These are phyloP conservation scores for Lasaia peninsularis DNA, from an alignment of 1,140 invertebrate species.

Conservation along the genomic window DNA sequence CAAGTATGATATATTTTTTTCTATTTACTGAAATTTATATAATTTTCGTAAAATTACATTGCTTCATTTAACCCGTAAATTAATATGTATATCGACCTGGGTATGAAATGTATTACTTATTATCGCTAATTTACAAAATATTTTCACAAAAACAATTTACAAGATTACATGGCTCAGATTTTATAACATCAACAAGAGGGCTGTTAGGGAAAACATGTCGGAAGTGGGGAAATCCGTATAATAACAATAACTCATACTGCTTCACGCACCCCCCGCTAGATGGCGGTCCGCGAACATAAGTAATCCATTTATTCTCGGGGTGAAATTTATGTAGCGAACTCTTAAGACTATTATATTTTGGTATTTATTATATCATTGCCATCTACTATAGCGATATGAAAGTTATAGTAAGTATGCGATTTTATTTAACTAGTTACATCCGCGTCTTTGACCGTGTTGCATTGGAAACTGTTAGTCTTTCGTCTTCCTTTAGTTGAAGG, in stretches of 20 bases:
- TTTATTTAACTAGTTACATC: too few species aligned
- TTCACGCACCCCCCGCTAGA: slow-evolving; percentile 67
- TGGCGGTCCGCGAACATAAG: slow-evolving; percentile 67
- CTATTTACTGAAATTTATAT: too few species aligned
- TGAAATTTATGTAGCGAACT: slow-evolving; percentile 69
- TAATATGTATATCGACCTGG: too few species aligned
- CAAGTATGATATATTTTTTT: too few species aligned
- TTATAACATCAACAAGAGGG: slow-evolving; percentile 61
- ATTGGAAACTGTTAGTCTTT: too few species aligned
- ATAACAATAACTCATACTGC: slow-evolving; percentile 74
- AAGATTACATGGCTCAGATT: slow-evolving; percentile 60
- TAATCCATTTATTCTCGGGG: slow-evolving; percentile 76
- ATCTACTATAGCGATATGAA: slow-evolving; percentile 30
- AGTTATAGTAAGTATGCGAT: too few species aligned
- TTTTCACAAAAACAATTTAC: slow-evolving; percentile 41
- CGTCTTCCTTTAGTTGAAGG: too few species aligned
- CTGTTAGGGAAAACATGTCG: slow-evolving; percentile 69
- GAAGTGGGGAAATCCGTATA: slow-evolving; percentile 68
- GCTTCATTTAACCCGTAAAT: too few species aligned
- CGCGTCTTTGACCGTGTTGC: too few species aligned
- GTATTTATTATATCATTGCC: slow-evolving; percentile 68
- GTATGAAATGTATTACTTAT: neutral
- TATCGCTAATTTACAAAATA: neutral
- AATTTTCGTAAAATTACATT: too few species aligned
- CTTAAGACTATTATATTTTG: slow-evolving; percentile 63